Evolutionary conservation across 1,140 invertebrate species (phyloP).

Genomic region (Sarcophaga bullata): DNA sequence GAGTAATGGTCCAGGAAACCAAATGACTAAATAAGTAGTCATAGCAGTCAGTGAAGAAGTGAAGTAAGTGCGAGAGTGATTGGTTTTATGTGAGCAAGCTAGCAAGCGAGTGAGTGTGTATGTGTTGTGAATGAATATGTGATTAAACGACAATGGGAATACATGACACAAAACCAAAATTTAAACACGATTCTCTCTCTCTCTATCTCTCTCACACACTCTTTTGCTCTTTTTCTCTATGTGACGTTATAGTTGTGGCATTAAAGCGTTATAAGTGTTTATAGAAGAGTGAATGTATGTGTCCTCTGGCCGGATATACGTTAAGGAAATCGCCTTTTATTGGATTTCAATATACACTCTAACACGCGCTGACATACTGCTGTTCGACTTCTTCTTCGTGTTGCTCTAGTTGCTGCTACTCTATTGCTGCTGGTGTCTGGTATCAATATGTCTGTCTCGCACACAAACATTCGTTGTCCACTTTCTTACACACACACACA

Average conservation of each 20-base stretch:
- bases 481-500: not conserved
- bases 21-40: too few species aligned
- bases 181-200: not conserved
- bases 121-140: not conserved
- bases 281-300: not conserved
- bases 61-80: too few species aligned
- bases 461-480: not conserved
- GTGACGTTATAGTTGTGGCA: not conserved
- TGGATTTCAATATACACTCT: conserved; percentile 37
- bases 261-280: not conserved
- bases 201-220: not conserved
- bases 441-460: not conserved
- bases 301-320: conserved; percentile 16
- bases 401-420: not conserved
- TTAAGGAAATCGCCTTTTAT: conserved; percentile 40
- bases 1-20: too few species aligned
- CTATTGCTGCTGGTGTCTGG: not conserved
- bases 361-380: not conserved
- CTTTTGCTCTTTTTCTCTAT: not conserved
- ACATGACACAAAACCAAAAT: conserved; percentile 23
- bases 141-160: not conserved
- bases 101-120: not conserved
- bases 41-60: too few species aligned
- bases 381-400: not conserved
- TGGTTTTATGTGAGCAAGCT: too few species aligned